Evolutionary conservation across 1,140 invertebrate species (phyloP).

Genomic region (Drosophila littoralis): DNA sequence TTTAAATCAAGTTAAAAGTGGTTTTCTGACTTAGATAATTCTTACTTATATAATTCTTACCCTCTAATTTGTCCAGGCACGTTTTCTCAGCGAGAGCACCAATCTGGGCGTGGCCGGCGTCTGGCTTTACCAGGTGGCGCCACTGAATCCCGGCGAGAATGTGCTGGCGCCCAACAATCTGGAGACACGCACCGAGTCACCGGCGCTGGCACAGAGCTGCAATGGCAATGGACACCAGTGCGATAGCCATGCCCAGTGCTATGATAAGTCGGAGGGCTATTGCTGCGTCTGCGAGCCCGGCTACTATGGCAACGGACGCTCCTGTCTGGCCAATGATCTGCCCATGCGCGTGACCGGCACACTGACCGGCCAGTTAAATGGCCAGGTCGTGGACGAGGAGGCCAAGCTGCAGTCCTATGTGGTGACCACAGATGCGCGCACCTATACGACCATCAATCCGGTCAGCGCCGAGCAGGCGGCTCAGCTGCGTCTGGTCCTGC

Average conservation of each 20-base stretch:
- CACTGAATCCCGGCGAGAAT: constrained; percentile 86
- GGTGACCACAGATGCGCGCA: constrained; percentile 93
- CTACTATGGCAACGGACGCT: constrained; percentile 95
- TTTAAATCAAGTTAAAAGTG: no score
- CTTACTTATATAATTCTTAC: no score
- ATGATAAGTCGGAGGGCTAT: constrained; percentile 92
- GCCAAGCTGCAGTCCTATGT: constrained; percentile 97
- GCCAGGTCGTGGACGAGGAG: constrained; percentile 86
- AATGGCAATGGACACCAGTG: constrained; percentile 88
- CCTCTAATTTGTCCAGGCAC: constrained; percentile 85
- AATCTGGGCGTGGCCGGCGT: constrained; percentile 93
- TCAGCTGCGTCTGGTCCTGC: constrained; percentile 91
- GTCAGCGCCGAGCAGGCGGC: constrained; percentile 90
- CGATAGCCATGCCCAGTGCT: constrained; percentile 92
- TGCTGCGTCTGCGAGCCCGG: constrained; percentile 93
- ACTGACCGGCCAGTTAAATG: constrained; percentile 92
- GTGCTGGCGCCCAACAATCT: constrained; percentile 88
- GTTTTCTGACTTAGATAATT: no score
- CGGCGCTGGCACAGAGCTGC: constrained; percentile 85
- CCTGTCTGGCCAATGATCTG: constrained; percentile 92
- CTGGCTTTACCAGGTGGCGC: constrained; percentile 93
- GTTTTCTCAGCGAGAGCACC: constrained; percentile 87
- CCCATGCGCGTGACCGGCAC: constrained; percentile 94
- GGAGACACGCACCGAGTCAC: constrained; percentile 83
- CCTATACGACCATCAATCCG: constrained; percentile 95